These are phyloP conservation scores for Eriocheir sinensis DNA, from an alignment of 1,140 invertebrate species.

Conservation along the genomic window DNA sequence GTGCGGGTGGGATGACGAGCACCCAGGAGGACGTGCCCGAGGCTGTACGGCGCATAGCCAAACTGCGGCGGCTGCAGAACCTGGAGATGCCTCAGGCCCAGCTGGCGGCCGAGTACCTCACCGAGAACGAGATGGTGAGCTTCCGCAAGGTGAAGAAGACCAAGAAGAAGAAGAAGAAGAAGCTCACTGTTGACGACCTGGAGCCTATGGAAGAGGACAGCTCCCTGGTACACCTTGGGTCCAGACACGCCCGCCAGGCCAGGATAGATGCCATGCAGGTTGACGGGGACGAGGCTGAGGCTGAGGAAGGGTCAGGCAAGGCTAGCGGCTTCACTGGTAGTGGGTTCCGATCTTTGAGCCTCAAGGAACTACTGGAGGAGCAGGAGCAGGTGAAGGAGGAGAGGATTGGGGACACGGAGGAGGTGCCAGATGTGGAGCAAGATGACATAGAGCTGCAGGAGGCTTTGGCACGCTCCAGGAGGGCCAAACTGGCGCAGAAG, in stretches of 20 bases:
- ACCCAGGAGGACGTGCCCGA: conserved; percentile 81
- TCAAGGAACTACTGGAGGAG: conserved; percentile 75
- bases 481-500: conserved; percentile 69
- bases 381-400: conserved; percentile 61
- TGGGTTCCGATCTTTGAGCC: conserved; percentile 39
- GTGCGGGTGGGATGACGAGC: conserved; percentile 46
- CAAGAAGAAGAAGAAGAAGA: conserved; percentile 84
- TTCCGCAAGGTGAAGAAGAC: conserved; percentile 98
- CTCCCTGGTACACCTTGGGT: conserved; percentile 73
- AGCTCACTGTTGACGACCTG: conserved; percentile 85
- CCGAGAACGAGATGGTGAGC: conserved; percentile 90
- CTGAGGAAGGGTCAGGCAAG: conserved; percentile 57
- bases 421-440: conserved; percentile 67
- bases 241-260: conserved; percentile 79
- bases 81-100: conserved; percentile 87
- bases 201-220: conserved; percentile 81
- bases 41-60: conserved; percentile 80
- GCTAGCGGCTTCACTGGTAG: conserved; percentile 56
- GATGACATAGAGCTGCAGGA: conserved; percentile 79
- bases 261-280: conserved; percentile 63
- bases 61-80: conserved; percentile 81
- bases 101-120: conserved; percentile 94
- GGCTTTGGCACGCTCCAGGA: conserved; percentile 74
- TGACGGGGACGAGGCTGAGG: conserved; percentile 57
- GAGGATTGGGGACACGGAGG: conserved; percentile 45